Evolutionary conservation across 2,113 vertebrate genomes (phyloP), one percentile per base, ranked within the genome.

Genomic region (Aviceda subcristata): DNA sequence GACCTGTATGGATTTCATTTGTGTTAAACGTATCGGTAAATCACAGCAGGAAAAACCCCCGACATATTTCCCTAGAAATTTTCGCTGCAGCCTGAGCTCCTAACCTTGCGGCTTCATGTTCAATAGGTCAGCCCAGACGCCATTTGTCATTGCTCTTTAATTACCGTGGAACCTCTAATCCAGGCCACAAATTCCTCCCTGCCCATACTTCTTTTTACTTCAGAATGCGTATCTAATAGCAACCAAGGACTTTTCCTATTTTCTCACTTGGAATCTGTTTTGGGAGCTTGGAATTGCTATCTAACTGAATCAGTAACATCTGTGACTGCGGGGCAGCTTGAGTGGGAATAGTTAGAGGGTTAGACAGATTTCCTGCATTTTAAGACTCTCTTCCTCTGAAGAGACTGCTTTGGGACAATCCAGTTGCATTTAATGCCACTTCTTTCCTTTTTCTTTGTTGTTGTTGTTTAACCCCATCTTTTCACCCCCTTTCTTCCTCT

Each of bases 241-340:
- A 98, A 98, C 97, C 97, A 98, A 97, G 97, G 97, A 96, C 97
- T 98, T 98, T 98, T 98, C 97, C 96, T 97, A 97, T 98, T 98
- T 98, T 98, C 97, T 98, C 98, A 97, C 98, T 98, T 97, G 97
- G 98, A 98, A 97, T 98, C 98, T 97, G 97, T 97, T 98, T 98
- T 97, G 97, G 97, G 97, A 98, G 95, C 95, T 97, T 97, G 98
- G 97, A 98, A 97, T 98, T 98, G 94, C 97, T 98, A 97, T 98
- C 98, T 98, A 92, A 96, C 97, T 97, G 98, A 98, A 98, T 98
- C 97, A 51, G 95, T 97, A 98, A 98, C 98, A 99, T 99, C 98
- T 99, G 98, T 98, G 98, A 97, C 92, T 98, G 79, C 77, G 9
- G 98, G 96, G 96, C 94, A 96, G 96, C 62, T 94, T 60, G 94